Evolutionary conservation across 2,888 invertebrate genomes (phyloP).

Genomic region (Drosophila nr. perissopoda): DNA sequence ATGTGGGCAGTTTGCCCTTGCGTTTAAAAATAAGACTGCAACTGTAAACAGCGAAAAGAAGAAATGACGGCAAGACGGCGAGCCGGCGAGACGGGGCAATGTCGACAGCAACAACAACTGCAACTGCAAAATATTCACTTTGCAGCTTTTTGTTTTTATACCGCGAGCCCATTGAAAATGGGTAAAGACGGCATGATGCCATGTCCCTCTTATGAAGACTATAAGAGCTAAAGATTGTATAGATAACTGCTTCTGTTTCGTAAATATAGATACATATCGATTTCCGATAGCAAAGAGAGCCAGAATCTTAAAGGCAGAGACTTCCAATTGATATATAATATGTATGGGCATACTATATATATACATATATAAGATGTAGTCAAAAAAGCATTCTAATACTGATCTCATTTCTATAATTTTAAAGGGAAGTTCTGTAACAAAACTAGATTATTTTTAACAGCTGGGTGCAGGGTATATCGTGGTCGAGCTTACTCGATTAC

Average conservation of each 20-base stretch:
- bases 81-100: constrained; percentile 22
- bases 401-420: background rate
- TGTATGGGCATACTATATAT: no score
- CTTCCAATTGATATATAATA: background rate
- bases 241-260: background rate
- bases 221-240: background rate
- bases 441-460: background rate
- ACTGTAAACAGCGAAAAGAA: constrained; percentile 60
- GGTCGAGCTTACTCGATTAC: background rate
- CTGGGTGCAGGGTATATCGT: background rate
- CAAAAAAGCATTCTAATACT: background rate
- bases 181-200: background rate
- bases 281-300: background rate
- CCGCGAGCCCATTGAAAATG: background rate
- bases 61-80: constrained; percentile 23
- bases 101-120: constrained; percentile 26
- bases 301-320: background rate
- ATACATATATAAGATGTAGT: no score
- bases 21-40: constrained; percentile 73
- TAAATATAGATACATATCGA: background rate
- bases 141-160: constrained; percentile 11
- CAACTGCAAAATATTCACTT: constrained; percentile 38
- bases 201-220: background rate
- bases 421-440: background rate
- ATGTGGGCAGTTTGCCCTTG: constrained; percentile 77